These are phyloP conservation scores for Spilosoma lubricipeda DNA, from an alignment of 2,888 invertebrate species.

Conservation along the genomic window DNA sequence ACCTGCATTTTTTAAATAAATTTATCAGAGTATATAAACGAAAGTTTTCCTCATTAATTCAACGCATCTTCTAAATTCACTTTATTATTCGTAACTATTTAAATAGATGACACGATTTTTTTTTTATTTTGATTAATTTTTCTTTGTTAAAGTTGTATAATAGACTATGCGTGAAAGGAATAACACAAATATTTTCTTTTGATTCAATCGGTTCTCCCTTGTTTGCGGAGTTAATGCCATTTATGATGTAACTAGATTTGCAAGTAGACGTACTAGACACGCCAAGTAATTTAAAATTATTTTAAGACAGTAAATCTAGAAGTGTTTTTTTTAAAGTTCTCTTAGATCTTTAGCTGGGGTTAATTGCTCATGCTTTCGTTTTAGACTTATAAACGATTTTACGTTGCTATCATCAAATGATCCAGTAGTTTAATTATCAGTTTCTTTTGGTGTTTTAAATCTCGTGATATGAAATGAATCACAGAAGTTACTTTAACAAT, in stretches of 20 bases:
- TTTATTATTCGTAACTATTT: background rate
- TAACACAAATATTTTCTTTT: conserved; percentile 1
- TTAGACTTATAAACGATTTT: background rate
- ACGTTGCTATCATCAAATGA: background rate
- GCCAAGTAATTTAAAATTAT: background rate
- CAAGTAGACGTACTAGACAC: background rate
- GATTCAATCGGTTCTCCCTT: background rate
- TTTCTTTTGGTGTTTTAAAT: background rate
- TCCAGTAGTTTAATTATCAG: background rate
- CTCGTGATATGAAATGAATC: background rate
- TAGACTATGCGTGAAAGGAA: background rate
- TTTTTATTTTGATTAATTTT: background rate
- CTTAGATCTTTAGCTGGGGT: background rate
- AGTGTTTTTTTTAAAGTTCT: background rate
- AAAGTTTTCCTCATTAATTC: background rate
- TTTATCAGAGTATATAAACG: background rate
- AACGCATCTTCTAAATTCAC: background rate
- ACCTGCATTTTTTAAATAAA: background rate
- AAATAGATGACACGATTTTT: background rate
- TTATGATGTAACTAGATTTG: background rate
- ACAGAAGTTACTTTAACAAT: background rate
- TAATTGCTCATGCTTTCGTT: background rate
- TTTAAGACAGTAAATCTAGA: background rate
- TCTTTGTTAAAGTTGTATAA: background rate
- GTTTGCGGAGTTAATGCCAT: background rate